These are phyloP conservation scores for Drosophila nannoptera DNA, from an alignment of 1,140 invertebrate species.

Conservation along the genomic window DNA sequence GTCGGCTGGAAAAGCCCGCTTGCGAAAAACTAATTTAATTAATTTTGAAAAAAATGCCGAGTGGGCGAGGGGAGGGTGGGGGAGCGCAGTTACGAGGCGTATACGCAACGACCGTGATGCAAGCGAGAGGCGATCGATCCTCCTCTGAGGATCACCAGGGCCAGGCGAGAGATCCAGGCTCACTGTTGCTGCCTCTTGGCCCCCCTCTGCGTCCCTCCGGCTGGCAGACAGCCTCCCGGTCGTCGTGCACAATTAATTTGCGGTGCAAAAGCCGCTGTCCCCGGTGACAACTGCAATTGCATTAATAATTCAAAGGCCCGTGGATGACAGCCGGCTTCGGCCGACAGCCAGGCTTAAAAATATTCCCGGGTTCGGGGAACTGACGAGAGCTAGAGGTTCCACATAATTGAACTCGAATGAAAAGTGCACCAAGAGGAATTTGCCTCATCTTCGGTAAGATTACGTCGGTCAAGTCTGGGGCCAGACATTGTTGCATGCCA, in stretches of 20 bases:
- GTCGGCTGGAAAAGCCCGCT: not conserved
- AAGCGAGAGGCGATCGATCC: conserved; percentile 16
- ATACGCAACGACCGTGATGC: conserved; percentile 28
- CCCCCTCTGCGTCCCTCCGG: conserved; percentile 6
- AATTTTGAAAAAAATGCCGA: conserved; percentile 37
- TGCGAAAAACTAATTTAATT: conserved; percentile 44
- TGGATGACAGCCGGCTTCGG: conserved; percentile 15
- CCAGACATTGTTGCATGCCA: conserved; percentile 36
- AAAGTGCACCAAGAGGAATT: too few species aligned
- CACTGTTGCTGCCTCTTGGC: too few species aligned
- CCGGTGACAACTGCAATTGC: conserved; percentile 46
- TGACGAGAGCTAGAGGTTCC: not conserved
- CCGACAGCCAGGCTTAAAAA: too few species aligned
- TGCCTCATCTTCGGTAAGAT: too few species aligned
- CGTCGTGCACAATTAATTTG: conserved; percentile 31
- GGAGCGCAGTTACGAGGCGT: conserved; percentile 10
- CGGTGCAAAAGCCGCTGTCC: conserved; percentile 2
- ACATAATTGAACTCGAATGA: too few species aligned
- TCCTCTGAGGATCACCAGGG: not conserved
- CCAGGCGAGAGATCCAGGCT: too few species aligned
- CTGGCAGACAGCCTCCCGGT: not conserved
- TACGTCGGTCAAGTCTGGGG: too few species aligned
- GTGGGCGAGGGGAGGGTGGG: not conserved
- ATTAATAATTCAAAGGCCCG: conserved; percentile 43
- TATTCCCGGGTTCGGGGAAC: too few species aligned